Evolutionary conservation across 2,113 vertebrate genomes (phyloP), one percentile per base, ranked within the genome.

Genomic region (Halichoerus grypus): DNA sequence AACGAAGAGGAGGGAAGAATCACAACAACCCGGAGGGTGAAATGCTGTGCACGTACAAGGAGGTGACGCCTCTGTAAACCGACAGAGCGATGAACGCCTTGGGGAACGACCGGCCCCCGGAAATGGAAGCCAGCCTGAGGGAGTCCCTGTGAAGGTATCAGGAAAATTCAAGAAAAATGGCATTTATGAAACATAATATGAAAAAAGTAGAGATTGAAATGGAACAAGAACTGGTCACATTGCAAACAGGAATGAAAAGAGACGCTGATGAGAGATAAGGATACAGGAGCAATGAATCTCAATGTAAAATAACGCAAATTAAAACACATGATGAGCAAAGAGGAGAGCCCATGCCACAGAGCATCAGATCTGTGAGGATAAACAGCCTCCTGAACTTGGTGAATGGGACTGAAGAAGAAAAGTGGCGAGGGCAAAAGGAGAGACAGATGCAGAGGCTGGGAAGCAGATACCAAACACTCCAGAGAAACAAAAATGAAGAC

Each of bases 41-140:
- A 61, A 33, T 1, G 3, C 15, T 65, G 13, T 33, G 33, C 7
- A 5, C 3, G 7, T 22, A 4, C 7, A 63, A 42, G 5, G 26
- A 46, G 16, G 15, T 1, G 31, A 76, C 2, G 7, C 7, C 57
- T 53, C n/a, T 2, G 8, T 76, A 51, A 67, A 19, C 3, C 15
- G 4, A 55, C 49, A 69, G 51, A 46, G 15, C 15, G 14, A 18
- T 3, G 24, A 42, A 15, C 3, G 0, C 1, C 2, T 9, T 18
- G 16, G 63, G 3, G 36, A 79, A 24, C 33, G 31, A 46, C 3
- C 3, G 31, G 46, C n/a, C 59, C 42, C 5, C 24, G 7, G 18
- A 33, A 46, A 61, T 31, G 59, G 33, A 51, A 24, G 14, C 1
- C 46, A 42, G 21, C 4, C 22, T 39, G 15, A 61, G 1, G 18